These are phyloP conservation scores for Gobiocypris rarus DNA, from an alignment of 2,113 vertebrate genomes.

Conservation along the genomic window DNA sequence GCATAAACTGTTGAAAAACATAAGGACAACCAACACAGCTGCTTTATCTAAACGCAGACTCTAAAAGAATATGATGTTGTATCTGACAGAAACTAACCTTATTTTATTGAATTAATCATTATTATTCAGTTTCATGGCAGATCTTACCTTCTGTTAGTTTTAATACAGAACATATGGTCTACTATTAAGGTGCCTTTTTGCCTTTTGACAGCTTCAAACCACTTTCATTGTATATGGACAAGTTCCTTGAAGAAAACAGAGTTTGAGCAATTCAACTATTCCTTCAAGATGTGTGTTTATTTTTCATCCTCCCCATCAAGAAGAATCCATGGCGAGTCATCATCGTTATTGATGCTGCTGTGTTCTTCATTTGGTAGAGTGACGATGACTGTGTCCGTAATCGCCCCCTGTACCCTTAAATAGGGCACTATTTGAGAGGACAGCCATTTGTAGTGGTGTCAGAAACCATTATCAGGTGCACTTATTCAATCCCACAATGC, in stretches of 20 bases:
- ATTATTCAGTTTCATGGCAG: too few species aligned
- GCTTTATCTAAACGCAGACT: not conserved
- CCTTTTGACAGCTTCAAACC: not conserved
- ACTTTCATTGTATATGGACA: not conserved
- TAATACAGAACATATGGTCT: not conserved
- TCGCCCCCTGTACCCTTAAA: too few species aligned
- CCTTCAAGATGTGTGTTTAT: not conserved
- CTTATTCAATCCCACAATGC: too few species aligned
- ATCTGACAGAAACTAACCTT: not conserved
- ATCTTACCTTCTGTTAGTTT: too few species aligned
- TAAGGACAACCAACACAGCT: not conserved
- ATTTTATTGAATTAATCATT: not conserved
- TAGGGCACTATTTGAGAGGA: too few species aligned
- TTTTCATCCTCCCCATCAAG: not conserved
- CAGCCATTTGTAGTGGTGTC: too few species aligned
- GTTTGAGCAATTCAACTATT: not conserved
- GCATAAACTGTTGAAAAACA: not conserved
- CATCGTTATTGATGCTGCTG: not conserved
- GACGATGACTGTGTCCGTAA: not conserved
- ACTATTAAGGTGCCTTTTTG: not conserved
- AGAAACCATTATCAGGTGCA: too few species aligned
- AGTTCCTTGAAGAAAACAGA: not conserved
- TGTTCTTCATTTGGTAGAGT: slow-evolving; percentile 8
- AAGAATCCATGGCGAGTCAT: not conserved
- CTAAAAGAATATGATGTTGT: not conserved